phyloP scores from a whole-genome alignment of 2,888 invertebrate genomes.

The Dysmachus trigonus region DNA sequence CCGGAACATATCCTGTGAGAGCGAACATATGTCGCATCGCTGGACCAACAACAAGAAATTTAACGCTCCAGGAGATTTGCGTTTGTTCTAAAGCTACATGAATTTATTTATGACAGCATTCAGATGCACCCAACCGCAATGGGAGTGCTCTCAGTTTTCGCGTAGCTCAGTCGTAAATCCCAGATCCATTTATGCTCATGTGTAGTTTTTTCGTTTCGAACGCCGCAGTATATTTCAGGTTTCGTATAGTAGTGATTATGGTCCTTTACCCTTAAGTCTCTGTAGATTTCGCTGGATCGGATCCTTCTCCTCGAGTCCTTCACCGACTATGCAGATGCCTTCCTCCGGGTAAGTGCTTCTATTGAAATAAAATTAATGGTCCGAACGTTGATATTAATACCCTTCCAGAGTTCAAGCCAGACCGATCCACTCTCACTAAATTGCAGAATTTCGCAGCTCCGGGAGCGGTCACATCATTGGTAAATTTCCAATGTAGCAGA shows the following conservation, averaged over 20 bases:
- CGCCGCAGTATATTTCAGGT: not conserved
- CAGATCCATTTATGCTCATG: not conserved
- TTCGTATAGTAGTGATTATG: not conserved
- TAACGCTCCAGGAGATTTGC: not conserved
- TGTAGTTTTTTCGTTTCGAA: not conserved
- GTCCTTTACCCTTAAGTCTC: not conserved
- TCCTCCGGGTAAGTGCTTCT: not conserved
- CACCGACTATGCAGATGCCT: not conserved
- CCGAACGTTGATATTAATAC: conserved; percentile 14
- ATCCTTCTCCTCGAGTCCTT: not conserved
- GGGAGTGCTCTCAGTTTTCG: not conserved
- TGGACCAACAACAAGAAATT: not conserved
- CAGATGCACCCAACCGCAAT: not conserved
- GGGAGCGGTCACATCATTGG: not conserved
- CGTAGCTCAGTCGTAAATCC: not conserved
- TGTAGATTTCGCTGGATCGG: not conserved
- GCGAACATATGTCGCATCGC: not conserved
- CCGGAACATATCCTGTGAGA: not conserved
- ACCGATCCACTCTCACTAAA: not conserved
- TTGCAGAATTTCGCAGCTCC: not conserved
- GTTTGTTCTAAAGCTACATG: not conserved
- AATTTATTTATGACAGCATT: not conserved
- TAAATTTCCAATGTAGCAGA: conserved; percentile 10
- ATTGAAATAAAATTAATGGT: conserved; percentile 24
- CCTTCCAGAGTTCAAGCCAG: not conserved